These are phyloP conservation scores for Synodontis membranacea DNA, from an alignment of 2,113 vertebrate species.

Conservation along the genomic window DNA sequence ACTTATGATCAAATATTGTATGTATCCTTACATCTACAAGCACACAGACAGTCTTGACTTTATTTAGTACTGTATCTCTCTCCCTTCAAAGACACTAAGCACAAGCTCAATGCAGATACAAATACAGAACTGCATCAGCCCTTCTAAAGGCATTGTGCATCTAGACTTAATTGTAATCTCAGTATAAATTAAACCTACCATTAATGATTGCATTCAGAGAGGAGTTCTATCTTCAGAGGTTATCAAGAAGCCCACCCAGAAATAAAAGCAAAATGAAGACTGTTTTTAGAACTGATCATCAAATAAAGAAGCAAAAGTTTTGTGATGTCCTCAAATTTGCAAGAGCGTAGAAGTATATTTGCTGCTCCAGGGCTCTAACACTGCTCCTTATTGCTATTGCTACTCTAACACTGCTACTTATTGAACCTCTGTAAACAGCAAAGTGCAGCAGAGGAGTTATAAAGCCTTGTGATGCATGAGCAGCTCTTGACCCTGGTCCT, in stretches of 20 bases:
- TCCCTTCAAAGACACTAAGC: background rate
- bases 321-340: constrained; percentile 2
- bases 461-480: constrained; percentile 6
- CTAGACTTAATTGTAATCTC: constrained; percentile 21
- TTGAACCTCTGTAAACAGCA: background rate
- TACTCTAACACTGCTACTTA: background rate
- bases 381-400: background rate
- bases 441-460: constrained; percentile 20
- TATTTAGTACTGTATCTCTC: too few relatives aligned
- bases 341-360: background rate
- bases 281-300: background rate
- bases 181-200: constrained; percentile 41
- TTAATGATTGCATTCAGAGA: constrained; percentile 11
- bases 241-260: constrained; percentile 31
- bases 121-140: background rate
- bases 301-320: background rate
- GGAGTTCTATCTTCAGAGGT: constrained; percentile 38
- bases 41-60: background rate
- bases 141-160: constrained; percentile 6
- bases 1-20: background rate
- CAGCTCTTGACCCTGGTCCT: constrained; percentile 10
- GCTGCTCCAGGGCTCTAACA: background rate
- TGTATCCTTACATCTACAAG: constrained; percentile 3
- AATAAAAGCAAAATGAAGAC: constrained; percentile 24
- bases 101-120: background rate